These are phyloP conservation scores for Megaceryle maxima DNA, from an alignment of 2,113 vertebrate species.

Conservation along the genomic window DNA sequence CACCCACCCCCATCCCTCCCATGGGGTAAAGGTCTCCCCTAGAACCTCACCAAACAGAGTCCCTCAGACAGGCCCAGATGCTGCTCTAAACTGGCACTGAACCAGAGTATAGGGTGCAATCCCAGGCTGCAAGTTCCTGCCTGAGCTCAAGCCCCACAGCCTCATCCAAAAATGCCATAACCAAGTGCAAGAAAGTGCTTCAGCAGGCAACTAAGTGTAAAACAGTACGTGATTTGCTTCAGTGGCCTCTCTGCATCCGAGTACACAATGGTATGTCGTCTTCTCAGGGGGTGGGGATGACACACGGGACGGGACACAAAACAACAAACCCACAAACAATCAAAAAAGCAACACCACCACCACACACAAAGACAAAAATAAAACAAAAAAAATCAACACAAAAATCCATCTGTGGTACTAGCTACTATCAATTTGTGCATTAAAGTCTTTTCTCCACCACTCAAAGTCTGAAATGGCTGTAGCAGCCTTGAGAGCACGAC, in stretches of 20 bases:
- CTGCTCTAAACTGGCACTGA: background rate
- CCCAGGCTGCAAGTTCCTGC: background rate
- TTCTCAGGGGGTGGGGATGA: background rate
- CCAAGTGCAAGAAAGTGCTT: background rate
- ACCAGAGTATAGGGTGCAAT: accelerated
- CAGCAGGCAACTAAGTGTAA: background rate
- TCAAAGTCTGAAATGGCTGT: background rate
- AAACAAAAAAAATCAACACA: too few species aligned
- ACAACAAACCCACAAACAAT: too few species aligned
- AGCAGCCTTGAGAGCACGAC: background rate
- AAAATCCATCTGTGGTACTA: background rate
- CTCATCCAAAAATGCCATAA: background rate
- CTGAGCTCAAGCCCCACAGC: background rate
- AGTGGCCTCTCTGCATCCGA: background rate
- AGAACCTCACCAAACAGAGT: background rate
- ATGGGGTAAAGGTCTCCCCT: accelerated
- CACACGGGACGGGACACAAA: too few species aligned
- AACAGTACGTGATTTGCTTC: background rate
- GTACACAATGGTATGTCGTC: accelerated
- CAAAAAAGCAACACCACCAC: too few species aligned
- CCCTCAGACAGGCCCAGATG: background rate
- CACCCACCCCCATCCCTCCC: too few species aligned
- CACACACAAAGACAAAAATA: background rate
- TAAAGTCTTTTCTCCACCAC: background rate
- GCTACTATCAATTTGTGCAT: background rate